phyloP scores from a whole-genome alignment of 2,888 invertebrate species.

The Oligia latruncula region DNA sequence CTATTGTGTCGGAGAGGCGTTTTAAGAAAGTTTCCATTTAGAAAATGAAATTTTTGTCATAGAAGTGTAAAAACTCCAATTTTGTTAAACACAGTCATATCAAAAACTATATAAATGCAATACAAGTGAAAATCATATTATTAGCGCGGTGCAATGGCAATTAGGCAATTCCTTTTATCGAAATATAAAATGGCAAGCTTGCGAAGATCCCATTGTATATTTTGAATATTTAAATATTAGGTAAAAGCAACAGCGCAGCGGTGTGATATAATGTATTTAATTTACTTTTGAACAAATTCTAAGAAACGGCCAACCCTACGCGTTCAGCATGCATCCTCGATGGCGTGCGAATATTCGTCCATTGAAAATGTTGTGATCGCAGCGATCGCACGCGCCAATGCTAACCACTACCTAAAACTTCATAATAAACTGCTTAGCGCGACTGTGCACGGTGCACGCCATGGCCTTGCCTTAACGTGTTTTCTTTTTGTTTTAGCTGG shows the following conservation, averaged over 20 bases:
- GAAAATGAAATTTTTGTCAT: not conserved
- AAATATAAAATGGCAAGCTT: not conserved
- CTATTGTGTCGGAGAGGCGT: not conserved
- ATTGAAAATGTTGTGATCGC: not conserved
- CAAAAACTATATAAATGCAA: not conserved
- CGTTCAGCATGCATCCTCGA: not conserved
- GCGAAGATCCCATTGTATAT: not conserved
- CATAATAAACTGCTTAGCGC: not conserved
- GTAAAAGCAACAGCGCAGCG: not conserved
- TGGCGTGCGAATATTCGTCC: not conserved
- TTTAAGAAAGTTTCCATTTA: not conserved
- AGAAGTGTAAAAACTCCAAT: not conserved
- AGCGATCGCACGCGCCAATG: not conserved
- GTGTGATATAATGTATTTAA: not conserved
- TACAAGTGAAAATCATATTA: not conserved
- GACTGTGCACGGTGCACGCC: not conserved
- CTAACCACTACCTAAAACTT: not conserved
- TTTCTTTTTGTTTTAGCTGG: conserved; percentile 27
- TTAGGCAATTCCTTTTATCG: not conserved
- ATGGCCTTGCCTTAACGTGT: not conserved
- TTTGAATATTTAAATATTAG: not conserved
- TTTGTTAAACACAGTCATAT: not conserved
- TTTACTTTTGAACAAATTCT: not conserved
- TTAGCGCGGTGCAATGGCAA: not conserved
- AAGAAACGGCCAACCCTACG: not conserved